phyloP scores from a whole-genome alignment of 2,113 vertebrate species.

The Piprites chloris region DNA sequence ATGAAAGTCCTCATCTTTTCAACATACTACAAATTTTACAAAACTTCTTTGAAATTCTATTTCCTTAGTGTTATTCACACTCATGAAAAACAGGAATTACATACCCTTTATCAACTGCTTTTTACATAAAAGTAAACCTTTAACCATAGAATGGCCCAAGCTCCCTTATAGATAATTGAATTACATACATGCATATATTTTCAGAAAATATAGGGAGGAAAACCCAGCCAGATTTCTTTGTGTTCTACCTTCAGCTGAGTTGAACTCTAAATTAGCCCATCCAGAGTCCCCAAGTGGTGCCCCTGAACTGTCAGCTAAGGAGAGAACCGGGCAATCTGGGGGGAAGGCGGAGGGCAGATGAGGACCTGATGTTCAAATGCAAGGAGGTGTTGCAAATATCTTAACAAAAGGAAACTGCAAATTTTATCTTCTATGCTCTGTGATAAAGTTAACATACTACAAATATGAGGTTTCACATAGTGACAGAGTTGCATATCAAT shows the following conservation, averaged over 20 bases:
- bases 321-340: slow-evolving; percentile 25
- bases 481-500: neutral
- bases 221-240: neutral
- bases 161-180: neutral
- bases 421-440: neutral
- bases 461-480: neutral
- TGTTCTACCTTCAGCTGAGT: neutral
- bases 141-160: neutral
- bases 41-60: slow-evolving; percentile 52
- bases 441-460: neutral
- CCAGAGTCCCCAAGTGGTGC: slow-evolving; percentile 11
- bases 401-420: neutral
- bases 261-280: neutral
- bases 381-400: neutral
- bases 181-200: neutral
- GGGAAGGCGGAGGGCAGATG: neutral
- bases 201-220: neutral
- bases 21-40: slow-evolving; percentile 53
- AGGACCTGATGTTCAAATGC: neutral
- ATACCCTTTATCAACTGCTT: neutral
- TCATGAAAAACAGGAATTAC: slow-evolving; percentile 14
- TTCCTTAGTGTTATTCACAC: neutral
- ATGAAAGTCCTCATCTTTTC: slow-evolving; percentile 42
- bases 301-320: neutral
- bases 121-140: neutral